A percentile compares a stretch with the other conserved stretches of the same genome.
Evolutionary conservation across 2,113 vertebrate genomes (phyloP).

Genomic region (Maccullochella peelii): DNA sequence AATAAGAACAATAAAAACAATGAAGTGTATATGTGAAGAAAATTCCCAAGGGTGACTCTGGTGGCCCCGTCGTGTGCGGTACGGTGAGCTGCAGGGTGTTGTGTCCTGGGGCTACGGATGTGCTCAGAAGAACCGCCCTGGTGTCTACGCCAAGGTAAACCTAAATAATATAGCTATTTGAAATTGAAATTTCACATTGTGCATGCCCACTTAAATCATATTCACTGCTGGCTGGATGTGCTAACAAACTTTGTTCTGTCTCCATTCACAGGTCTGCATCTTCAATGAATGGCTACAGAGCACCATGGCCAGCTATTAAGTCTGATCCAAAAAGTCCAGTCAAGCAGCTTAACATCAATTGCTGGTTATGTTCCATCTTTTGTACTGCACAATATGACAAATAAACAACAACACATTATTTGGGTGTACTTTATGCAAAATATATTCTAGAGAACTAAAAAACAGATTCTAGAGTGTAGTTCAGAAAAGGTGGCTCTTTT

Average conservation of each 20-base stretch:
- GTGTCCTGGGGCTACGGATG: conserved; percentile 88
- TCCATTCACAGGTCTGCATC: conserved; percentile 69
- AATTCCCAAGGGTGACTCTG: conserved; percentile 84
- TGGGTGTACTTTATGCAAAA: neutral
- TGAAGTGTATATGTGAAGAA: neutral
- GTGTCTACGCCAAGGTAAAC: conserved; percentile 86
- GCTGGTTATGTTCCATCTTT: conserved; percentile 35
- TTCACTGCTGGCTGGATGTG: no score
- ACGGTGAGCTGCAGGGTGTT: conserved; percentile 83
- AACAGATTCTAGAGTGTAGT: neutral
- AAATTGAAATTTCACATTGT: no score
- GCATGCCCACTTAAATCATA: no score
- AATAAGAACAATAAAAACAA: neutral
- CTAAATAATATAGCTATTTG: no score
- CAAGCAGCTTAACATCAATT: conserved; percentile 21
- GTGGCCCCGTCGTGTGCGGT: conserved; percentile 88
- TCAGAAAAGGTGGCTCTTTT: neutral
- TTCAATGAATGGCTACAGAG: conserved; percentile 73
- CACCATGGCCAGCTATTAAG: conserved; percentile 76
- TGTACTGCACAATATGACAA: conserved; percentile 34
- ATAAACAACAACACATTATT: conserved; percentile 45
- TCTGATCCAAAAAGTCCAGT: conserved; percentile 38
- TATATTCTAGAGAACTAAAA: neutral
- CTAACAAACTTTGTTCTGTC: neutral
- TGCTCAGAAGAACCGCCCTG: conserved; percentile 79